Base-by-base conservation (phyloP, 2,113 vertebrate genomes). In the Syngnathus floridae region DNA sequence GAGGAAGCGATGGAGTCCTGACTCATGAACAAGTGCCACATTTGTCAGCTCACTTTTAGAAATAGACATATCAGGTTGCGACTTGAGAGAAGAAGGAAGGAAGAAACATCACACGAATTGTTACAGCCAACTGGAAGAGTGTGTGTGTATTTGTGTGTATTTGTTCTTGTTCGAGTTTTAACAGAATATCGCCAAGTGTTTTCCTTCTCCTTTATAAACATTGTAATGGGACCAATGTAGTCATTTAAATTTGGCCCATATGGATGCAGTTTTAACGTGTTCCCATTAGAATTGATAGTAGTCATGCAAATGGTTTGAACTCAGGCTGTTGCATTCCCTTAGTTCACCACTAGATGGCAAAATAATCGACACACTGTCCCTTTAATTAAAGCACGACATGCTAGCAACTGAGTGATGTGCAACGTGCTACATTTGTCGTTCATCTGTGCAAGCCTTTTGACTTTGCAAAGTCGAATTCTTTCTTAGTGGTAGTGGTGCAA, bases 41-140 rank as follows among this genome's bases (percentile, higher is more conserved):
- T 81, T 64, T 71, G 59, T 58, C 77, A 62, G 70, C 67, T 70
- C 71, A 77, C 68, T 77, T 80, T 81, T 61, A 68, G 49, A 71
- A 57, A 73, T 61, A 61, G 40, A 56, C 22, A 35, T 68, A 80
- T 40, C 67, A 71, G 74, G 36, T 36, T 45, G 7, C 38, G 36
- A 55, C 70, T 72, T 61, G 48, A 73, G 73, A 65, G 59, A 63
- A 48, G 67, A 59, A n/a, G 52, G 65, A 59, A n/a, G 58, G 37
- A 40, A 55, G 37, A 35, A 71, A 57, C 67, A 71, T 64, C 62
- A 67, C 31, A 52, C 17, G 38, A 35, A 60, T n/a, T 49, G 65
- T 54, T 41, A 48, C 38, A 55, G 52, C 58, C 36, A 65, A 57
- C 40, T 51, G 37, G 16, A 59, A 11, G 57, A 16, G 49, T 61